Base-by-base conservation (phyloP, 2,797 vertebrate species). In the Benthosema pterotum region DNA sequence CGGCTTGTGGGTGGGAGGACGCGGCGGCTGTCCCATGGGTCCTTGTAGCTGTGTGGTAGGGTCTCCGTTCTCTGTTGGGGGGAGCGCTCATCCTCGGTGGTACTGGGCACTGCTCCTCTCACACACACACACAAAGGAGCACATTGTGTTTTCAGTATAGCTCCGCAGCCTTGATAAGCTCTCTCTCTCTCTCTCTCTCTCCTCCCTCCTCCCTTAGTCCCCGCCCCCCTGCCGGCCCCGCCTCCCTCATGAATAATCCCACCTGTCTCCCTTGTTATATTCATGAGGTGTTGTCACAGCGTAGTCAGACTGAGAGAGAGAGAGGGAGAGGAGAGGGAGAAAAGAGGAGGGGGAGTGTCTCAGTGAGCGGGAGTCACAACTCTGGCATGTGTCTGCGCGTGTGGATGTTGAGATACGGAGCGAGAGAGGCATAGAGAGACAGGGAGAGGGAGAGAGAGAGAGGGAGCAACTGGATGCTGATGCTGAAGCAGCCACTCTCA, bases 281-380 rank as follows among this genome's bases (percentile, higher is more conserved):
- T 96, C 94, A 98, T 95, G 94, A 96, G 93, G 82, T 91, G 91
- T 88, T 92, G 88, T 93, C 91, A n/a, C n/a, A 85, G 89, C 85
- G 93, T 94, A 90, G 94, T 96, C 95, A 92, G 92, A 92, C 90
- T 75, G 89, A 2, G 32, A 38, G 6, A 38, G 32, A 38, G 32
- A 38, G 32, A 11, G 68, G 65, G 56, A 70, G 71, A 32, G 25
- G 57, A 67, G 32, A 59, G 77, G 66, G 67, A 62, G 19, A 52
- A 52, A 63, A 64, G 88, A 86, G 89, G 91, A 64, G 88, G 87
- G 89, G 91, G 90, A 84, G 90, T 91, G 90, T 88, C 88, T 84
- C 63, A 12, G 78, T 28, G 74, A 87, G 76, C 63, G 63, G 89
- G 94, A 94, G 91, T 78, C 87, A 88, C 89, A 88, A 90, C 88